Conservation (phyloP, 2,797 vertebrate species). For the Lagocephalus sceleratus region DNA sequence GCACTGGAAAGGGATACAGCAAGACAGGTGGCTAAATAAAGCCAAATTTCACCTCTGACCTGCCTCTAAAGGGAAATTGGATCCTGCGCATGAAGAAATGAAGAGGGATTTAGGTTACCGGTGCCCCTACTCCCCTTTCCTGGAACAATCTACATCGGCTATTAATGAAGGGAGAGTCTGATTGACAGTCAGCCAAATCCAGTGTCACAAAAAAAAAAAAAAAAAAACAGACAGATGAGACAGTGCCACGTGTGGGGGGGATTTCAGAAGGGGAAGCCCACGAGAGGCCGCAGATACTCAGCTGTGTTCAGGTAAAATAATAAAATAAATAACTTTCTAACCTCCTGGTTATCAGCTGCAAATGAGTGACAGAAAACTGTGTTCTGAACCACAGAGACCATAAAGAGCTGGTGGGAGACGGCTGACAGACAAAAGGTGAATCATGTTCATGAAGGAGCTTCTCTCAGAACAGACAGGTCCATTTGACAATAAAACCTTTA, state of each 20-base stretch:
- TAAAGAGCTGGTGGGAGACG: constrained; percentile 19
- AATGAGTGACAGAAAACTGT: neutral
- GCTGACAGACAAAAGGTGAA: constrained; percentile 36
- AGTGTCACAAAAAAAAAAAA: constrained; percentile 26
- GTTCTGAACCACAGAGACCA: neutral
- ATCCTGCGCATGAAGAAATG: constrained; percentile 54
- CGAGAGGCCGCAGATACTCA: constrained; percentile 6
- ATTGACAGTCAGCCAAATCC: constrained; percentile 17
- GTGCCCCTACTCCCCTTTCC: constrained; percentile 59
- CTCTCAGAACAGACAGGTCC: constrained; percentile 30
- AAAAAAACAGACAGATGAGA: constrained; percentile 34
- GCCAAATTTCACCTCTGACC: constrained; percentile 69
- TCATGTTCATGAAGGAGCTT: constrained; percentile 45
- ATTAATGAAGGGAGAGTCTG: constrained; percentile 52
- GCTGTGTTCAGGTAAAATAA: constrained; percentile 9
- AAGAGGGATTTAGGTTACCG: constrained; percentile 60
- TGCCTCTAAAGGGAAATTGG: constrained; percentile 65
- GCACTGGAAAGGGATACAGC: constrained; percentile 59
- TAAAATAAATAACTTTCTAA: constrained; percentile 18
- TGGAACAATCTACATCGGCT: constrained; percentile 70
- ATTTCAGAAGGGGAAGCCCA: constrained; percentile 16
- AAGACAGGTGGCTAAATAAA: constrained; percentile 71
- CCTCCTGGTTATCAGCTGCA: neutral
- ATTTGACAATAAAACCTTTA: constrained; percentile 18
- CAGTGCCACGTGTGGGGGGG: constrained; percentile 18